Base-by-base conservation (phyloP, 23 tunicate species). In the Styela clava region DNA sequence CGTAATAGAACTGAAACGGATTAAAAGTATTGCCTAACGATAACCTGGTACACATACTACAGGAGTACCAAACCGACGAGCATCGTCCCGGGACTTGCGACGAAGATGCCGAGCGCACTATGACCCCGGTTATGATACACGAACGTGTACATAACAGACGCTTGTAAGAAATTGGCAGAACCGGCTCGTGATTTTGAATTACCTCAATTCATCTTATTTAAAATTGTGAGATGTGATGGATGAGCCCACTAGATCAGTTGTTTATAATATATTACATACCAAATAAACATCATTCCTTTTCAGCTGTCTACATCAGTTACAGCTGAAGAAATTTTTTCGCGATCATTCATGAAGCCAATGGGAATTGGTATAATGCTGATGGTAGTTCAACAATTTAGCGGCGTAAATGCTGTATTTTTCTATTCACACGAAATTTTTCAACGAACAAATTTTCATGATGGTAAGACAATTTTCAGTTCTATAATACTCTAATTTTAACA, bases 381-480 rank as follows among this genome's bases (percentile, higher is more conserved):
- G 71, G 31, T 78, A 32, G 78, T 74, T 35, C 86, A 83, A 33
- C 86, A 83, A 36, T 86, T 83, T 51, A 71, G 73, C 35, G 91
- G 91, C 2, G 74, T 82, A 24, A 87, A 87, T 62, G 91, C 81
- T 2, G 74, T 83, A 22, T 63, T 83, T 32, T 83, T 83, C 52
- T 83, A 83, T 70, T 81, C 86, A 21, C 86, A 83, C 64, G 80
- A 79, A n/a, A 83, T 83, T 24, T 83, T 83, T 74, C 80, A 62
- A 32, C 31, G 16, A 12, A 81, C 86, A 16, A 69, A 69, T 16
- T 83, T 83, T 2, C 27, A 83, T 32, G 35, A 83, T 27, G 86
- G 86, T 83, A 22, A 61, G 79, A n/a, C n/a, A n/a, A n/a, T n/a
- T n/a, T 24, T 69, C 24, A 19, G 19, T 0, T 20, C 25, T 24